Percentiles rank a stretch among this genome's conserved stretches.
phyloP scores from a whole-genome alignment of 2,888 invertebrate genomes.

The Drosophila monieri region DNA sequence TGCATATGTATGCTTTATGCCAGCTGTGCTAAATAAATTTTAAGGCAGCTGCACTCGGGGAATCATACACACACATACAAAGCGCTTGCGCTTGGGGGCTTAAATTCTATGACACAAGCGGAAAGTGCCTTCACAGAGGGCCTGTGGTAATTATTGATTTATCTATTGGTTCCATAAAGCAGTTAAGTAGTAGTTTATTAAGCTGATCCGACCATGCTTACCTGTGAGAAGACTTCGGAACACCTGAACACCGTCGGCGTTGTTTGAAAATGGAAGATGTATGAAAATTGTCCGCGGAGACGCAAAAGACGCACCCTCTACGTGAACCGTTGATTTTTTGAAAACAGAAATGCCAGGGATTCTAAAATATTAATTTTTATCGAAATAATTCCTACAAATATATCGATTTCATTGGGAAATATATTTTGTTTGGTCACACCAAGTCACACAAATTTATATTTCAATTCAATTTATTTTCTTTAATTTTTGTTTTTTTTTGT shows the following conservation, averaged over 20 bases:
- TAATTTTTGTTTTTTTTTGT: too few species aligned
- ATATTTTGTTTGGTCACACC: too few species aligned
- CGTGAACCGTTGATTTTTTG: conserved; percentile 69
- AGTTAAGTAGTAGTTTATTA: not conserved
- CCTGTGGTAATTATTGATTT: conserved; percentile 53
- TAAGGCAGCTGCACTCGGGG: conserved; percentile 61
- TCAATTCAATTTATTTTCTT: too few species aligned
- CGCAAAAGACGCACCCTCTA: conserved; percentile 30
- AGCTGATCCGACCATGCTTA: conserved; percentile 14
- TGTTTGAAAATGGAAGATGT: conserved; percentile 6
- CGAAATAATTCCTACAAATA: too few species aligned
- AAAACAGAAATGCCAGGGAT: conserved; percentile 21
- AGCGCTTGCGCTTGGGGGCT: conserved; percentile 42
- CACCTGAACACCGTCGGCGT: not conserved
- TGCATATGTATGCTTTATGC: conserved; percentile 42
- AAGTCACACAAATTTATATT: too few species aligned
- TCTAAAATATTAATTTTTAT: too few species aligned
- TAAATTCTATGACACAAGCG: conserved; percentile 64
- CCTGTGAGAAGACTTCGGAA: conserved; percentile 14
- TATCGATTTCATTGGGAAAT: too few species aligned
- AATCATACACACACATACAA: conserved; percentile 21
- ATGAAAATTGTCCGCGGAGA: conserved; percentile 8
- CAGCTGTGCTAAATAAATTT: conserved; percentile 64
- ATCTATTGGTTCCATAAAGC: not conserved
- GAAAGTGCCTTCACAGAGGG: conserved; percentile 16